A percentile compares a stretch with the other conserved stretches of the same genome.
Conservation (phyloP, 2,113 vertebrate species). For the Ariopsis seemanni region DNA sequence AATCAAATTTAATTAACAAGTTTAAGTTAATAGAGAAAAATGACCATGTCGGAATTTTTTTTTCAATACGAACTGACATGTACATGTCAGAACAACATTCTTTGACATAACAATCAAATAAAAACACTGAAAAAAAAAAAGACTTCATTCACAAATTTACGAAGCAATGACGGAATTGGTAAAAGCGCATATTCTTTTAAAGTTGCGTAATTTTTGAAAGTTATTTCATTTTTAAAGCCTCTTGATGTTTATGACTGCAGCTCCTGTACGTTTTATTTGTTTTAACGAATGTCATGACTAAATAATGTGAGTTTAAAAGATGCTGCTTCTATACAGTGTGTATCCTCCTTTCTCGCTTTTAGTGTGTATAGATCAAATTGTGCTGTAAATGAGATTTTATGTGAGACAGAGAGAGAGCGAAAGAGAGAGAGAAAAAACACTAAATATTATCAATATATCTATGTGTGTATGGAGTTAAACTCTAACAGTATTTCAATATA, state of each 20-base stretch:
- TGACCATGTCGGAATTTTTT: not conserved
- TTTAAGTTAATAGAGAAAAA: not conserved
- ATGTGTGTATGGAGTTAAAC: not conserved
- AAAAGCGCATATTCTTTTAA: not conserved
- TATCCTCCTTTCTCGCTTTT: not conserved
- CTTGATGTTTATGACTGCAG: not conserved
- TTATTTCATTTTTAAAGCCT: not conserved
- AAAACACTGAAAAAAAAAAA: not conserved
- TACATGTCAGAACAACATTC: not conserved
- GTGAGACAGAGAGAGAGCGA: not conserved
- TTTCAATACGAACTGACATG: too few relatives aligned
- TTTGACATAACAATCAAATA: not conserved
- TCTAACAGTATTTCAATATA: not conserved
- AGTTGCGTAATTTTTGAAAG: not conserved
- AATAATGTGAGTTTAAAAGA: slow-evolving; percentile 55
- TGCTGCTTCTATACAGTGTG: slow-evolving; percentile 41
- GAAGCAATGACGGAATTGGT: not conserved
- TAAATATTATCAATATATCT: not conserved
- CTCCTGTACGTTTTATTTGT: slow-evolving; percentile 14
- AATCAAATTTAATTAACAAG: not conserved
- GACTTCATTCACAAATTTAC: not conserved
- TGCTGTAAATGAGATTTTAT: slow-evolving; percentile 17
- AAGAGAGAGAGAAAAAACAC: not conserved
- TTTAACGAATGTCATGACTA: slow-evolving; percentile 41
- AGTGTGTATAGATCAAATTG: slow-evolving; percentile 17